Evolutionary conservation across 2,113 vertebrate species (phyloP), one percentile per base, ranked within the genome.

Genomic region (Sarotherodon lohbergeri): DNA sequence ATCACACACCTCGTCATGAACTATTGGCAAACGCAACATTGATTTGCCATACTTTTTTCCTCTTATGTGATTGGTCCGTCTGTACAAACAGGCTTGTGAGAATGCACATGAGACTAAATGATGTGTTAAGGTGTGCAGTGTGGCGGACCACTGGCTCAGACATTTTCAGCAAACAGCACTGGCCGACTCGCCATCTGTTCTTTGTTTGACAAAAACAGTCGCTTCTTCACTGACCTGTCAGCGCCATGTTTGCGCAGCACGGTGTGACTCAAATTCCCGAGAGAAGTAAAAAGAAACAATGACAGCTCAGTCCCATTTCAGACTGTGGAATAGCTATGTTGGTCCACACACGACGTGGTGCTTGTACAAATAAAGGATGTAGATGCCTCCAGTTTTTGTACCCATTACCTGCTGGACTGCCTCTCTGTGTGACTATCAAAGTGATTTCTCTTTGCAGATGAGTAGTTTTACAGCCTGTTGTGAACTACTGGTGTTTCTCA

Each of bases 171-270:
- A 96, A 96, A 96, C 84, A 66, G 16, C n/a, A 4, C 32, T 5
- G 2, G 73, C 50, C 14, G 24, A 81, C 50, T 19, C 6, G 48
- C 96, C 96, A 96, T 95, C 95, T 96, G 95, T 78, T 93, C 89
- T 68, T 48, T 96, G 93, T 95, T 95, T 96, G 93, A 90, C 61
- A 34, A 90, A 81, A 81, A 91, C 83, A 81, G 41, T 78, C 6
- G 10, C 46, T 81, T 41, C 68, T 93, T 84, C 55, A 12, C 85
- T 63, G 6, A 81, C 86, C 88, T 81, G 83, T 89, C 86, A 34
- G 76, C 9, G 16, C 57, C 84, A 80, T 95, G 94, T 96, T 95
- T 96, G 92, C 36, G 87, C 87, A 93, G 85, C 55, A 52, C 79
- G 41, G 46, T 36, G 61, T 84, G 81, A 85, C 82, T 90, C 14